These are phyloP conservation scores for Dromas ardeola DNA, from an alignment of 2,113 vertebrate species.

Conservation along the genomic window DNA sequence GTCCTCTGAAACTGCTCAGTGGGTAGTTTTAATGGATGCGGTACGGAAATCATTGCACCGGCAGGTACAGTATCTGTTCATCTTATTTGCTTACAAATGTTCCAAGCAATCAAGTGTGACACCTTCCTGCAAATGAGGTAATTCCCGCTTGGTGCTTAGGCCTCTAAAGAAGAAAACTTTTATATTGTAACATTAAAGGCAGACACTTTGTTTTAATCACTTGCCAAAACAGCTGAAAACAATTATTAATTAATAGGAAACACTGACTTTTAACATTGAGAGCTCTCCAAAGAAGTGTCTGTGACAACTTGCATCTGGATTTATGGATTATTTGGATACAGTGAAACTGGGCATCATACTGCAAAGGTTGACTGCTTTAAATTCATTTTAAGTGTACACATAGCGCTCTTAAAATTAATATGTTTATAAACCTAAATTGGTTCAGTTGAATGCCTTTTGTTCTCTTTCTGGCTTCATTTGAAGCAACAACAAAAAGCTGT, in stretches of 20 bases:
- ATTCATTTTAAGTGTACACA: slow-evolving; percentile 69
- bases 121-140: slow-evolving; percentile 50
- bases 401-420: slow-evolving; percentile 67
- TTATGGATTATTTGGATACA: slow-evolving; percentile 71
- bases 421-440: slow-evolving; percentile 67
- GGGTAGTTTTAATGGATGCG: background rate
- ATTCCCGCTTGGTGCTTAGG: slow-evolving; percentile 21
- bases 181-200: slow-evolving; percentile 75
- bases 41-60: background rate
- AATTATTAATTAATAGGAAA: slow-evolving; percentile 95
- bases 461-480: slow-evolving; percentile 69
- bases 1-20: background rate
- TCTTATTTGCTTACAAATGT: background rate
- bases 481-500: slow-evolving; percentile 66
- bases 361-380: slow-evolving; percentile 61
- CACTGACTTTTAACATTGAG: slow-evolving; percentile 82
- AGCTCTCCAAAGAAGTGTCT: slow-evolving; percentile 72
- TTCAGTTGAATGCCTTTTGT: slow-evolving; percentile 72
- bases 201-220: slow-evolving; percentile 79
- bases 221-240: slow-evolving; percentile 87
- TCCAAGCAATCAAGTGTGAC: background rate
- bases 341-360: slow-evolving; percentile 51
- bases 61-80: background rate
- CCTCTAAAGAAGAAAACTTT: slow-evolving; percentile 63
- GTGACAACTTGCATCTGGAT: slow-evolving; percentile 77